phyloP scores from a whole-genome alignment of 2,113 vertebrate species.

The Phrynocephalus versicolor region DNA sequence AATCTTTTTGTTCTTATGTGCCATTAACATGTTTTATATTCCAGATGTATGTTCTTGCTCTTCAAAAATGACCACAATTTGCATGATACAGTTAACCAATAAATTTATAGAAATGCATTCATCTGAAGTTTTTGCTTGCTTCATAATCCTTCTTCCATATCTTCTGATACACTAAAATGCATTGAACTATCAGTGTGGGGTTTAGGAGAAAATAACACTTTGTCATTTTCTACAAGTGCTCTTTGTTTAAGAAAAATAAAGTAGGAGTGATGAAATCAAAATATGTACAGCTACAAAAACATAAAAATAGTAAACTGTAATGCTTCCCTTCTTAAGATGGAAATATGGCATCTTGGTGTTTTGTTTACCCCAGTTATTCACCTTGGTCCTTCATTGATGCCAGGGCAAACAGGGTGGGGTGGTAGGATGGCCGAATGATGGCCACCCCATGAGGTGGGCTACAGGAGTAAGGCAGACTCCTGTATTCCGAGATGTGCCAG shows the following conservation, averaged over 20 bases:
- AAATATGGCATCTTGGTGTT: background rate
- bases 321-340: conserved; percentile 29
- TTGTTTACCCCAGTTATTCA: conserved; percentile 52
- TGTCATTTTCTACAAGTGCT: conserved; percentile 59
- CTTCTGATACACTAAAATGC: conserved; percentile 74
- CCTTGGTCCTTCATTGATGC: too few species aligned
- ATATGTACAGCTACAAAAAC: conserved; percentile 49
- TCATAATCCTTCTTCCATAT: conserved; percentile 72
- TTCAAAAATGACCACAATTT: conserved; percentile 64
- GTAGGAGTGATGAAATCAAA: conserved; percentile 67
- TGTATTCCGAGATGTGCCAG: too few species aligned
- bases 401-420: too few species aligned
- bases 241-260: conserved; percentile 76
- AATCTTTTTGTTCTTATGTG: conserved; percentile 61
- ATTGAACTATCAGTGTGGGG: conserved; percentile 70
- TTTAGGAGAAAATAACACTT: conserved; percentile 69
- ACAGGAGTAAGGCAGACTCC: too few species aligned
- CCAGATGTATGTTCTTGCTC: conserved; percentile 71
- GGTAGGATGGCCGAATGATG: too few species aligned
- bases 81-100: conserved; percentile 48
- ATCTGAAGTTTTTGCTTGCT: conserved; percentile 66
- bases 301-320: conserved; percentile 62
- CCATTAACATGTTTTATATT: conserved; percentile 70
- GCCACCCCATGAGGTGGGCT: too few species aligned
- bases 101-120: conserved; percentile 69